These are phyloP conservation scores for Campylorhamphus procurvoides DNA, from an alignment of 2,113 vertebrate genomes.

Conservation along the genomic window DNA sequence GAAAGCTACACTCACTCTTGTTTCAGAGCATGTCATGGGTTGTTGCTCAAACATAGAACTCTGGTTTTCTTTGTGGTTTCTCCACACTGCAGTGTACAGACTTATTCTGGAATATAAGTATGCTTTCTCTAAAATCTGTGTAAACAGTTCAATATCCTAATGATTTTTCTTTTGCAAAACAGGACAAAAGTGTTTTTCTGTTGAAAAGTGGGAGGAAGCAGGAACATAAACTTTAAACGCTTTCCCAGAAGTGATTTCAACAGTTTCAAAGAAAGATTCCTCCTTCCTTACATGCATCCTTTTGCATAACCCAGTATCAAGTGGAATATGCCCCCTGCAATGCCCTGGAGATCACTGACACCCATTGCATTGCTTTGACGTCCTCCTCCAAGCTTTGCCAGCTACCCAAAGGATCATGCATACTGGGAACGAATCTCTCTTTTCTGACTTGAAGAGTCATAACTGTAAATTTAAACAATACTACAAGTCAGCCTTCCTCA, in stretches of 20 bases:
- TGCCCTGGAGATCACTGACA: neutral
- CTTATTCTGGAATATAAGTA: neutral
- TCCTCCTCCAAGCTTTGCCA: neutral
- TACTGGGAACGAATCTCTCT: neutral
- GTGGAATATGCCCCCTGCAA: neutral
- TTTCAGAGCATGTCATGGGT: neutral
- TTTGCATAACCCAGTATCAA: neutral
- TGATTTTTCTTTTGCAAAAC: constrained; percentile 9
- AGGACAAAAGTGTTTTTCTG: neutral
- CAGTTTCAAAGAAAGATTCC: neutral
- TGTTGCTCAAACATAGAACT: neutral
- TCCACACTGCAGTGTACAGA: neutral
- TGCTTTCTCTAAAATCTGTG: neutral
- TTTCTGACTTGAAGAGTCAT: neutral
- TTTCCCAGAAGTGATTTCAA: neutral
- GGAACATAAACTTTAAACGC: neutral
- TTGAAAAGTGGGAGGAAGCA: neutral
- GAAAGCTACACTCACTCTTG: neutral
- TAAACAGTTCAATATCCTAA: neutral
- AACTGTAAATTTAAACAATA: neutral
- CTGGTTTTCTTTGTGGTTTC: neutral
- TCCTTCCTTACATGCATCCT: neutral
- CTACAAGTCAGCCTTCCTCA: neutral
- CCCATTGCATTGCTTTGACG: neutral
- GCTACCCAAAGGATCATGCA: neutral